These are phyloP conservation scores for Ceratothoa steindachneri DNA, from an alignment of 2,888 invertebrate species.

Conservation along the genomic window DNA sequence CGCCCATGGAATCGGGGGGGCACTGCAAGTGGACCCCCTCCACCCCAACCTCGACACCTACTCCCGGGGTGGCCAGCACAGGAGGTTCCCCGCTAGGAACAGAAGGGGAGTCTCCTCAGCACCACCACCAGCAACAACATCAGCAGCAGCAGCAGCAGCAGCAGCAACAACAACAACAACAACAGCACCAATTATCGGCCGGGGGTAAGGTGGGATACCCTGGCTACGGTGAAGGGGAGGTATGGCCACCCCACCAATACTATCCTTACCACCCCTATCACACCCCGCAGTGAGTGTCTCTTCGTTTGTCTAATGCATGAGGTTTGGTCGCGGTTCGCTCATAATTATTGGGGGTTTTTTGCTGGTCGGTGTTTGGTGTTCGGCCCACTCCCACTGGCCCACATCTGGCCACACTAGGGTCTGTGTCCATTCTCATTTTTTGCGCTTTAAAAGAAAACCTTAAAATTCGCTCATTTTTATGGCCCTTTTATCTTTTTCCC, in stretches of 20 bases:
- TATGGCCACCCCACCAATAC: conserved; percentile 64
- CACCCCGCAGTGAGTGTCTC: conserved; percentile 60
- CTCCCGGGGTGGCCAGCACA: background rate
- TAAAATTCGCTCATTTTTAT: too few relatives aligned
- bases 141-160: conserved; percentile 50
- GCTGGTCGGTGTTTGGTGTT: background rate
- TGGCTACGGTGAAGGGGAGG: conserved; percentile 59
- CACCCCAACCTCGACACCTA: conserved; percentile 16
- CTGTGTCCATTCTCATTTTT: too few relatives aligned
- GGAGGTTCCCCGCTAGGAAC: conserved; percentile 8
- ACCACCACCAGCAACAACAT: conserved; percentile 52
- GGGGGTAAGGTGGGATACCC: conserved; percentile 50
- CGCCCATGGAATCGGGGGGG: background rate
- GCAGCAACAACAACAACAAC: conserved; percentile 33
- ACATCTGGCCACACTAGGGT: background rate
- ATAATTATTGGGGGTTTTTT: conserved; percentile 12
- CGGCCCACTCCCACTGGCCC: background rate
- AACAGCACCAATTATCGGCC: conserved; percentile 51
- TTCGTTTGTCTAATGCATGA: conserved; percentile 50
- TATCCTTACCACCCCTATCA: conserved; percentile 62
- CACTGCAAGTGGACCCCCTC: conserved; percentile 35
- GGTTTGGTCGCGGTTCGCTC: conserved; percentile 51
- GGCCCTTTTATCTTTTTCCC: too few relatives aligned
- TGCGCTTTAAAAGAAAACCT: too few relatives aligned
- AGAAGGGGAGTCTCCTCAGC: conserved; percentile 20